Evolutionary conservation across 2,888 invertebrate genomes (phyloP).

Genomic region (Micoletzkya japonica): DNA sequence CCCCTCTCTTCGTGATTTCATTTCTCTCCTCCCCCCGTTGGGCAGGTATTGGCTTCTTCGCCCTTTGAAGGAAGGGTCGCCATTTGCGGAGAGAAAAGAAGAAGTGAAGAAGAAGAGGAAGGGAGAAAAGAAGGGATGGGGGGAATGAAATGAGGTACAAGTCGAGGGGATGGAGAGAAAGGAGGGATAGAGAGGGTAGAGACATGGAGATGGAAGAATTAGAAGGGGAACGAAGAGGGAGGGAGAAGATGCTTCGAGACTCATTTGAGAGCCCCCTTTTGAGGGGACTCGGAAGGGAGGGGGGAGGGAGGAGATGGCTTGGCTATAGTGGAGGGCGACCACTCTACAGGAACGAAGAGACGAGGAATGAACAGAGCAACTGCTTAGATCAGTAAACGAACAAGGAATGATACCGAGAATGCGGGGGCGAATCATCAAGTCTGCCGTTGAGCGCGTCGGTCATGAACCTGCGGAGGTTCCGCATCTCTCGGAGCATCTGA

Average conservation of each 20-base stretch:
- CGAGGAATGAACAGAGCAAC: not conserved
- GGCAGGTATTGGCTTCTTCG: not conserved
- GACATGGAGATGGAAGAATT: not conserved
- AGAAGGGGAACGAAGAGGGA: not conserved
- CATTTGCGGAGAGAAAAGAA: not conserved
- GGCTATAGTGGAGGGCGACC: not conserved
- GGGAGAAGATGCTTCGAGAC: not conserved
- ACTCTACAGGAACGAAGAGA: not conserved
- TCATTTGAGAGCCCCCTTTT: slow-evolving; percentile 6
- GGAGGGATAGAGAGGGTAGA: not conserved
- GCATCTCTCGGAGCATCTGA: slow-evolving; percentile 26
- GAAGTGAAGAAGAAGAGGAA: not conserved
- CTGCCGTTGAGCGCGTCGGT: slow-evolving; percentile 24
- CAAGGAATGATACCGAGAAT: slow-evolving; percentile 15
- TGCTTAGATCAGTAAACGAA: not conserved
- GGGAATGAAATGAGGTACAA: not conserved
- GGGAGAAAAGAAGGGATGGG: not conserved
- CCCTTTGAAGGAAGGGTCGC: not conserved
- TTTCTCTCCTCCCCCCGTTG: not conserved
- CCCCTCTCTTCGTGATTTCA: not conserved
- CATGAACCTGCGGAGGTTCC: slow-evolving; percentile 23
- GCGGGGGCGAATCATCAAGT: slow-evolving; percentile 9
- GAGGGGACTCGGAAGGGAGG: not conserved
- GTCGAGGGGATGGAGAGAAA: not conserved
- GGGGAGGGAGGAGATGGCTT: not conserved